Base-by-base conservation (phyloP, 2,888 invertebrate species). In the Myathropa florea region DNA sequence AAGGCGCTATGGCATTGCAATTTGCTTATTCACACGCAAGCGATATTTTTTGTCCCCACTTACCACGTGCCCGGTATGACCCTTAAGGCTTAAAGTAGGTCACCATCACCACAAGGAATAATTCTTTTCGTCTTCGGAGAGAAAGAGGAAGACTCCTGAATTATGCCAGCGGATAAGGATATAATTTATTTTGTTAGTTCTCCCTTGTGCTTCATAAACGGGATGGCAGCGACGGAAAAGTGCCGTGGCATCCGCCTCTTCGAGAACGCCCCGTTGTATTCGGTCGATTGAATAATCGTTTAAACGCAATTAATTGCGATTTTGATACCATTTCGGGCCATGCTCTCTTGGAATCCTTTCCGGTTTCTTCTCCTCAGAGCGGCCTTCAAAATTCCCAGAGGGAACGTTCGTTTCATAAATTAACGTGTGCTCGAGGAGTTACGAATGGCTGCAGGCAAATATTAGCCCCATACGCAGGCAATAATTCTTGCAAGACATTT, bases 221-320 rank as follows among this genome's bases (percentile, higher is more conserved):
- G 39, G 30, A 30, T 4, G 30, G 71, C 10, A 14, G 28, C 12
- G 26, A 55, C 28, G 33, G 57, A 78, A 30, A 60, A 65, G 24
- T 63, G 55, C 57, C 64, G 64, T 21, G 53, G 70, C 68, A 78
- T 82, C 81, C 75, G 70, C 57, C 65, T 75, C 24, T 36, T 59
- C 14, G 24, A 63, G 59, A 73, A 72, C 57, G 70, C 83, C 77
- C 70, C 68, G 12, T 24, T 60, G 57, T 65, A 73, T 64, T 72
- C 78, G 75, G 61, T 71, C 82, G 83, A 86, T 86, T 83, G 83
- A 83, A 83, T 86, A 86, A 86, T 83, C 86, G 83, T 86, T 86
- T 86, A 86, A 86, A 86, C 71, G 79, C 86, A 83, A 86, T 86
- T 86, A 86, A 86, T 86, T 86, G 86, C 86, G 70, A 86, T 65